Percentiles rank a stretch among this genome's conserved stretches.
phyloP scores from a whole-genome alignment of 2,113 vertebrate genomes.

The Pelmatolapia mariae region DNA sequence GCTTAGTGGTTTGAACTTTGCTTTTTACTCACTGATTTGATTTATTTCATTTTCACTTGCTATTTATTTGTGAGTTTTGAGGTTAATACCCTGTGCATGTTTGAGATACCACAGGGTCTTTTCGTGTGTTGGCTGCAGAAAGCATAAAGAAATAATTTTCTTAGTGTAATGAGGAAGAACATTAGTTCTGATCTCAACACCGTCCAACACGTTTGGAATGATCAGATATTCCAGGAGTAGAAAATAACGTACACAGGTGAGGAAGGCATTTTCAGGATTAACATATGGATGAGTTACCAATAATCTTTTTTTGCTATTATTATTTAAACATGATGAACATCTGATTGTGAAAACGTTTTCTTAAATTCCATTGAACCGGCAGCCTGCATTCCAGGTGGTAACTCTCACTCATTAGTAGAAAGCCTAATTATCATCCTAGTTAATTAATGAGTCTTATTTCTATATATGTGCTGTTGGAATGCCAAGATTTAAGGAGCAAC shows the following conservation, averaged over 20 bases:
- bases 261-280: background rate
- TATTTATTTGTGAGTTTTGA: background rate
- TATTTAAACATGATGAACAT: background rate
- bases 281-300: background rate
- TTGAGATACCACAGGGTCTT: background rate
- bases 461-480: background rate
- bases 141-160: background rate
- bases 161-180: background rate
- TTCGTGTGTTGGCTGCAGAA: background rate
- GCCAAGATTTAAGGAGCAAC: background rate
- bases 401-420: background rate
- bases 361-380: background rate
- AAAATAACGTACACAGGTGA: background rate
- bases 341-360: background rate
- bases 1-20: background rate
- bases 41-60: background rate
- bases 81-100: background rate
- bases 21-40: background rate
- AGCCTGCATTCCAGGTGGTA: background rate
- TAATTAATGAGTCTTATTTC: background rate
- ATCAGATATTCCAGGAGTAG: background rate
- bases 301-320: background rate
- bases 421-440: background rate
- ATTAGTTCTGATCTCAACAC: background rate
- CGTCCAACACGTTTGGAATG: background rate